Percentiles rank a stretch among this genome's conserved stretches.
Evolutionary conservation across 2,888 invertebrate genomes (phyloP).

Genomic region (Stomorhina lunata): DNA sequence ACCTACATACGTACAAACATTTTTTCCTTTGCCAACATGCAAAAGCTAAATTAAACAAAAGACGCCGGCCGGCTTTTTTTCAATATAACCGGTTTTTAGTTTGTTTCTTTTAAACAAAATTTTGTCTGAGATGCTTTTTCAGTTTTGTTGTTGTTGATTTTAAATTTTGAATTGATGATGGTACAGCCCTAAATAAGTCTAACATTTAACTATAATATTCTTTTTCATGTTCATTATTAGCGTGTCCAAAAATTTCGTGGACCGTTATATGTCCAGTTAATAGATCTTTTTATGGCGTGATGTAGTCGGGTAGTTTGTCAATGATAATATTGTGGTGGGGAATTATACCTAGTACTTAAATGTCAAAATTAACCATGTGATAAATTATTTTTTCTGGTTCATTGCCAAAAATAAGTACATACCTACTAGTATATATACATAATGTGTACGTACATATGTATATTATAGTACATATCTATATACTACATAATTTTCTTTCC

Average conservation of each 20-base stretch:
- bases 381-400: slow-evolving; percentile 8
- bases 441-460: too few species aligned
- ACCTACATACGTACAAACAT: too few species aligned
- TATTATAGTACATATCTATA: too few species aligned
- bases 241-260: not conserved
- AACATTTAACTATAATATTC: not conserved
- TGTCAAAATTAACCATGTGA: slow-evolving; percentile 10
- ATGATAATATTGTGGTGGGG: not conserved
- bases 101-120: not conserved
- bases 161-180: not conserved
- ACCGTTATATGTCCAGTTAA: slow-evolving; percentile 23
- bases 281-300: not conserved
- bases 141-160: not conserved
- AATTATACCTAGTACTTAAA: not conserved
- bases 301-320: too few species aligned
- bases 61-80: slow-evolving; percentile 18
- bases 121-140: too few species aligned
- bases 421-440: too few species aligned
- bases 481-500: too few species aligned
- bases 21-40: not conserved
- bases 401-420: slow-evolving; percentile 39
- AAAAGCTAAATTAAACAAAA: not conserved
- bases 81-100: not conserved
- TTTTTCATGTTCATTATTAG: not conserved
- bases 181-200: too few species aligned